phyloP scores from a whole-genome alignment of 2,797 vertebrate species.

The Hapalemur alaotrensis region DNA sequence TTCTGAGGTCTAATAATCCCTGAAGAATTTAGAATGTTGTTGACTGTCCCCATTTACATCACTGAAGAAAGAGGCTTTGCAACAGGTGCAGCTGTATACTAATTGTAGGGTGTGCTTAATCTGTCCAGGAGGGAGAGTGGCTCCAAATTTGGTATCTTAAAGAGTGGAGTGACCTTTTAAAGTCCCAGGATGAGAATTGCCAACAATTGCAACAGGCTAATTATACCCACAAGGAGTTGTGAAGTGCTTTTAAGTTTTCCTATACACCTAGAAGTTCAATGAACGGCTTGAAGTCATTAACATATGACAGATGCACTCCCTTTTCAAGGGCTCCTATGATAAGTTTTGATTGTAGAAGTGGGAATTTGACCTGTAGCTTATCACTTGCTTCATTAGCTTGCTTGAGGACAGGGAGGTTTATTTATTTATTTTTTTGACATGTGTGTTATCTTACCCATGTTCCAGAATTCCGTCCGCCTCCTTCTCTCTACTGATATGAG shows the following conservation, averaged over 20 bases:
- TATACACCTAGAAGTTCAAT: slow-evolving; percentile 69
- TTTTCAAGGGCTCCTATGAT: slow-evolving; percentile 71
- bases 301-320: slow-evolving; percentile 72
- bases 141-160: slow-evolving; percentile 78
- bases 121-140: slow-evolving; percentile 70
- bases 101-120: slow-evolving; percentile 70
- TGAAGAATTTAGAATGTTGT: slow-evolving; percentile 74
- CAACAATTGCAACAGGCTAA: slow-evolving; percentile 78
- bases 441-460: slow-evolving; percentile 69
- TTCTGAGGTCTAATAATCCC: slow-evolving; percentile 73
- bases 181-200: slow-evolving; percentile 73
- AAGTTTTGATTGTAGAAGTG: slow-evolving; percentile 79
- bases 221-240: slow-evolving; percentile 78
- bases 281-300: slow-evolving; percentile 72
- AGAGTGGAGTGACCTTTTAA: slow-evolving; percentile 76
- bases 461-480: slow-evolving; percentile 50
- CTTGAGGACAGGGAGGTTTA: slow-evolving; percentile 29
- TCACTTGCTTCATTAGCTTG: slow-evolving; percentile 73
- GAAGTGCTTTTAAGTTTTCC: slow-evolving; percentile 77
- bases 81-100: slow-evolving; percentile 76
- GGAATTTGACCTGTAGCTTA: slow-evolving; percentile 76
- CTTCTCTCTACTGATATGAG: slow-evolving; percentile 46
- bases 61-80: slow-evolving; percentile 69
- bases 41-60: slow-evolving; percentile 72
- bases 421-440: slow-evolving; percentile 39